Evolutionary conservation across 37 sponge, comb jelly and placozoan species (phyloP).

Genomic region (Tethya wilhelma): DNA sequence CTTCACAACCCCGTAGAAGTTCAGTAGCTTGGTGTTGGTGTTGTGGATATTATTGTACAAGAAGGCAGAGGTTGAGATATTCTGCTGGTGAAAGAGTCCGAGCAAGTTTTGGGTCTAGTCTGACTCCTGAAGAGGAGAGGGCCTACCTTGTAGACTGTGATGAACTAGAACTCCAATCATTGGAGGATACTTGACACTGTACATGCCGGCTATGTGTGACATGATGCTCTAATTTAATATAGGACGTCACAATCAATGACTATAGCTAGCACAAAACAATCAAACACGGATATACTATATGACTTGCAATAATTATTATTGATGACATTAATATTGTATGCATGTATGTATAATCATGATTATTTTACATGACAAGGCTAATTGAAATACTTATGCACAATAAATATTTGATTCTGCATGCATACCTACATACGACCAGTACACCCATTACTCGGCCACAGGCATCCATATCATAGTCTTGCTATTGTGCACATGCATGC

Average conservation of each 20-base stretch:
- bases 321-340: too few relatives aligned
- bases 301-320: too few relatives aligned
- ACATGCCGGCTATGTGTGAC: not conserved
- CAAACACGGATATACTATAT: too few relatives aligned
- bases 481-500: too few relatives aligned
- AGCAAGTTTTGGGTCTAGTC: not conserved
- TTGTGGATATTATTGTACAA: not conserved
- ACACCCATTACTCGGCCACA: too few relatives aligned
- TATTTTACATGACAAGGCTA: not conserved
- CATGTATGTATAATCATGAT: too few relatives aligned
- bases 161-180: slow-evolving; percentile 50
- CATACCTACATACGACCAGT: too few relatives aligned
- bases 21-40: not conserved
- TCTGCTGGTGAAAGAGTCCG: not conserved
- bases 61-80: not conserved
- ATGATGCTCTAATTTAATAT: too few relatives aligned
- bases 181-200: not conserved
- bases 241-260: not conserved
- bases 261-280: too few relatives aligned
- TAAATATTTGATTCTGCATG: not conserved
- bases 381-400: not conserved
- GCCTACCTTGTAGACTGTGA: slow-evolving; percentile 58
- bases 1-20: not conserved
- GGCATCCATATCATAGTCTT: too few relatives aligned
- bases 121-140: slow-evolving; percentile 36